phyloP scores from a whole-genome alignment of 2,113 vertebrate species.

The Labrus mixtus region DNA sequence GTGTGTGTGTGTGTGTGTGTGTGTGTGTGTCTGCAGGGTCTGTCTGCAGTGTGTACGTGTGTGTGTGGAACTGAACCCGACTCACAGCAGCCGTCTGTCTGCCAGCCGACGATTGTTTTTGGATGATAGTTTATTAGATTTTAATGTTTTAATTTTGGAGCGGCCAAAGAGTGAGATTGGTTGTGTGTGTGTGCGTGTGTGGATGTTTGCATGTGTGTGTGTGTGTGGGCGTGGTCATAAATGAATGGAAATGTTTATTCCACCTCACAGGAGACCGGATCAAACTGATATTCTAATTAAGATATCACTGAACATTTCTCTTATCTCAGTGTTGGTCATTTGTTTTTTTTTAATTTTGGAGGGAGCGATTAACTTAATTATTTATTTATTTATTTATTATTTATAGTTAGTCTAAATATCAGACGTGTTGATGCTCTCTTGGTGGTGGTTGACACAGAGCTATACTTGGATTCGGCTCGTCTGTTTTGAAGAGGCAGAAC shows the following conservation, averaged over 20 bases:
- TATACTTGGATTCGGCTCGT: background rate
- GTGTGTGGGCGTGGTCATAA: background rate
- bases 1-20: background rate
- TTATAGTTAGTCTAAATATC: too few relatives aligned
- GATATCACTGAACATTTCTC: background rate
- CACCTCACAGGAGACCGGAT: background rate
- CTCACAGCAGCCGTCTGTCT: constrained; percentile 13
- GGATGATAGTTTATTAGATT: background rate
- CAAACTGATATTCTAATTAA: background rate
- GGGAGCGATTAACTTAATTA: too few relatives aligned
- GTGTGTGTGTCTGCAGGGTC: background rate
- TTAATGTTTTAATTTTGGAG: constrained; percentile 39
- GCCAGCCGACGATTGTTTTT: constrained; percentile 2
- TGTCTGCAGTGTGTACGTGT: background rate
- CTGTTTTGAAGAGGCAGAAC: background rate
- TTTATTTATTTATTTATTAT: too few relatives aligned
- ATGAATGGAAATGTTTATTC: background rate
- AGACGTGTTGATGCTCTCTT: too few relatives aligned
- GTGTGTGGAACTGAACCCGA: background rate
- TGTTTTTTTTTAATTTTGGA: too few relatives aligned
- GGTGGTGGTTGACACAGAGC: too few relatives aligned
- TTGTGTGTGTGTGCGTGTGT: background rate
- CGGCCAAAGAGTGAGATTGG: background rate
- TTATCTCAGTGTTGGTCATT: background rate
- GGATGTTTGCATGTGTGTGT: background rate